Evolutionary conservation across 2,888 invertebrate species (phyloP), one percentile per base, ranked within the genome.

Genomic region (Caenorhabditis zanzibari): DNA sequence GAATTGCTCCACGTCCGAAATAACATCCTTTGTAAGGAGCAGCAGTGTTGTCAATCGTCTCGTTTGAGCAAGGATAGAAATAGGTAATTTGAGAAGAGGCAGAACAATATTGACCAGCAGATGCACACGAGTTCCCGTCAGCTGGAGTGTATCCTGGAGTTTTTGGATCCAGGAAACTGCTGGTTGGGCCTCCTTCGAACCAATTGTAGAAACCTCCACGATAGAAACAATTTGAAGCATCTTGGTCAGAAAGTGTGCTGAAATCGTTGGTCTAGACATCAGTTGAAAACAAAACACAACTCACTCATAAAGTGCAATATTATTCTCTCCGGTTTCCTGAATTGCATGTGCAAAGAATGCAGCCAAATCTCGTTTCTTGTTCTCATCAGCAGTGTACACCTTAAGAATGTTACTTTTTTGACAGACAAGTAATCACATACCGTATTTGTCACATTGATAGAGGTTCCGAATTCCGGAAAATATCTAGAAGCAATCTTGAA

Each of bases 191-290:
- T 22, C 90, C 90, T 73, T 90, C 90, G 56, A 90, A 90, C 91
- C 91, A 91, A 68, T 91, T 90, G 86, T 88, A 91, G 85, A 91
- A 90, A 2, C 91, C 91, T 38, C 91, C 91, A 0, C 90, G 87
- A 61, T 90, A 91, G 85, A 90, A 91, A 71, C 91, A 91, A 61
- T 89, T 88, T 35, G 83, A 80, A 0, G 90, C 90, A 3, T 86
- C 83, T 63, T 88, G 80, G 41, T 72, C 83, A 16, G 64, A 22
- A 24, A 80, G 41, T 2, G 80, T 63, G 38, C 81, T 81, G 64
- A n/a, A 75, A 24, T 64, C n/a, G n/a, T n/a, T n/a, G n/a, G n/a
- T n/a, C n/a, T n/a, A 64, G 24, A 19, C 7, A 47, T 7, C 35
- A n/a, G 4, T 14, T 5, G 26, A 24, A 74, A 35, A 22, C 6